Base-by-base conservation (phyloP, 2,888 invertebrate genomes). In the Julus scanicus region DNA sequence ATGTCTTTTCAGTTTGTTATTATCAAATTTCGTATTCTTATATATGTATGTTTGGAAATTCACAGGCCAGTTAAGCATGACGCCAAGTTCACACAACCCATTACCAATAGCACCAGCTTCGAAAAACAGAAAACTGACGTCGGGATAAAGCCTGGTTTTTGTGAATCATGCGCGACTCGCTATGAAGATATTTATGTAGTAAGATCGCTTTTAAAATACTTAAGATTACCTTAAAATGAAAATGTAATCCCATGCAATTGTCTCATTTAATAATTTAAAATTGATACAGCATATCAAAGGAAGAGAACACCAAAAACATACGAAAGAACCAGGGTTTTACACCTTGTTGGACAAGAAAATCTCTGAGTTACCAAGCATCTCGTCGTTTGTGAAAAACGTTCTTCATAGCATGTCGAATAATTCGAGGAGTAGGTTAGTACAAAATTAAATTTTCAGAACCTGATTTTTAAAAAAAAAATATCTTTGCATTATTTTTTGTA, bases 311-410 rank as follows among this genome's bases (percentile, higher is more conserved):
- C 40, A 40, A 84, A 15, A 17, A 15, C 11, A 40, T 84, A 6
- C n/a, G 8, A 40, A 15, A 37, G 37, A n/a, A 20, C 40, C 40
- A 48, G 84, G 17, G 17, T 84, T 84, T 40, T 84, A 84, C 40
- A 17, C 40, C n/a, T n/a, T 8, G 2, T 48, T 84, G n/a, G 84
- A 84, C 11, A 40, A 84, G 20, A 84, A 48, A 84, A 84, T 84
- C 8, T 40, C 84, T 8, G 17, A 9, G 6, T 48, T 84, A 17
- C 84, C 84, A 20, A n/a, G 17, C 48, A 6, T 84, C 40, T 71
- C 29, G 1, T 29, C 71, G 9, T 71, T 9, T 29, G 29, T 29
- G 11, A 71, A 29, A 9, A 71, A 11, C 37, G 29, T 71, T 29
- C 9, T 63, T 20, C 4, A 63, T n/a, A 8, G 53, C 11, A 53